Base-by-base conservation (phyloP, 1,140 invertebrate genomes). In the Leguminivora glycinivorella region DNA sequence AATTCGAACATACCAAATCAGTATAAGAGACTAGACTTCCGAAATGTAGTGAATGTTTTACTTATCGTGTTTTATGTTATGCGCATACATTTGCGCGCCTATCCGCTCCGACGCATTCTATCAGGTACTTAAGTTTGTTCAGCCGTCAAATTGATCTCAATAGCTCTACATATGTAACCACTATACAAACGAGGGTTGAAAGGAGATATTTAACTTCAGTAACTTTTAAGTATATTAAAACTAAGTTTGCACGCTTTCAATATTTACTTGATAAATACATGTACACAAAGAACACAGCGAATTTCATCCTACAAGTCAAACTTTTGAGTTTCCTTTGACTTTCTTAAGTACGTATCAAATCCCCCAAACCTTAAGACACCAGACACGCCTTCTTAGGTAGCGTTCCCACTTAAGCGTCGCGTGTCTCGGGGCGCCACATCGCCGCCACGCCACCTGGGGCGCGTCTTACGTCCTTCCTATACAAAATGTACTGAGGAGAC, bases 111-210 rank as follows among this genome's bases (percentile, higher is more conserved):
- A 22, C 47, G 47, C 17, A 22, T 52, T 52, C 47, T 52, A 9
- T 52, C 47, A 52, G 47, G 17, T 52, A 19, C 47, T 52, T 22
- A 52, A 22, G 19, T 10, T 52, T 52, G 22, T 52, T 52, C 47
- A 52, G 19, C 47, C 47, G 47, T 52, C 47, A 52, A 52, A 52
- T 52, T 52, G 47, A 52, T 52, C n/a, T 22, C 47, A 52, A 52
- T 52, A 52, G 19, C 47, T 17, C 43, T 47, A 47, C 47, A 19
- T 22, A 52, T 52, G 47, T 52, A 52, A 52, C 17, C 14, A 22
- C 47, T 43, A 43, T 17, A 43, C 40, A 43, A 43, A 43, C 4
- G 40, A 43, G n/a, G 40, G 40, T 17, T 43, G n/a, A 43, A 17
- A 43, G 12, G 34, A 38, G 10, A 4, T 43, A 43, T 43, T n/a